A percentile compares a stretch with the other conserved stretches of the same genome.
Evolutionary conservation across 23 tunicate genomes (phyloP).

Genomic region (Trididemnum clinides): DNA sequence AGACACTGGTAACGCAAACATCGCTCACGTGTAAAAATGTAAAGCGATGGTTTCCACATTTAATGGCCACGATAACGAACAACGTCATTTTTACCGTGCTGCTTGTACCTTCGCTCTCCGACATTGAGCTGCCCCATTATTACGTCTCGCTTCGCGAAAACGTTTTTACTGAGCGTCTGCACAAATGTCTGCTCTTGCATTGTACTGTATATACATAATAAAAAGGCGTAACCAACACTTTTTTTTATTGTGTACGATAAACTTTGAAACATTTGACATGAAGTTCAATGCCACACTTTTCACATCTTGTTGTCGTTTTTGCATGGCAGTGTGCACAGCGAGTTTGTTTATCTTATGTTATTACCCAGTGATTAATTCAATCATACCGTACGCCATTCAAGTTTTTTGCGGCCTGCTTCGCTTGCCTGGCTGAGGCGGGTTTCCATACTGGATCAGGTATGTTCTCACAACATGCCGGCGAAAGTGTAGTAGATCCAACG

Average conservation of each 20-base stretch:
- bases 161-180: too few species aligned
- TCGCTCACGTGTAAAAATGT: too few species aligned
- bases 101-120: too few species aligned
- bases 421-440: neutral
- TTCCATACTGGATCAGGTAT: neutral
- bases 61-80: too few species aligned
- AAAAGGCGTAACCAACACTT: too few species aligned
- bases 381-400: neutral
- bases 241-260: neutral
- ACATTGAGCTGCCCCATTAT: too few species aligned
- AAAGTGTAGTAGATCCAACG: slow-evolving; percentile 9
- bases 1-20: too few species aligned
- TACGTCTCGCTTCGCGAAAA: too few species aligned
- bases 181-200: too few species aligned
- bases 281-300: slow-evolving; percentile 5
- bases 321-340: slow-evolving; percentile 21
- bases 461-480: neutral
- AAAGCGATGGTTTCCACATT: too few species aligned
- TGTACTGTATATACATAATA: too few species aligned
- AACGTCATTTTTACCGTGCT: too few species aligned
- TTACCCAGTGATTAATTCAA: neutral
- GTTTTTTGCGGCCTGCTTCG: slow-evolving; percentile 16
- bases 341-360: slow-evolving; percentile 5
- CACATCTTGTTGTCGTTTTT: slow-evolving; percentile 22
- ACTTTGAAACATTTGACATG: slow-evolving; percentile 18